Evolutionary conservation across 1,140 invertebrate genomes (phyloP), one percentile per base, ranked within the genome.

Genomic region (Oncopodura yosiiana): DNA sequence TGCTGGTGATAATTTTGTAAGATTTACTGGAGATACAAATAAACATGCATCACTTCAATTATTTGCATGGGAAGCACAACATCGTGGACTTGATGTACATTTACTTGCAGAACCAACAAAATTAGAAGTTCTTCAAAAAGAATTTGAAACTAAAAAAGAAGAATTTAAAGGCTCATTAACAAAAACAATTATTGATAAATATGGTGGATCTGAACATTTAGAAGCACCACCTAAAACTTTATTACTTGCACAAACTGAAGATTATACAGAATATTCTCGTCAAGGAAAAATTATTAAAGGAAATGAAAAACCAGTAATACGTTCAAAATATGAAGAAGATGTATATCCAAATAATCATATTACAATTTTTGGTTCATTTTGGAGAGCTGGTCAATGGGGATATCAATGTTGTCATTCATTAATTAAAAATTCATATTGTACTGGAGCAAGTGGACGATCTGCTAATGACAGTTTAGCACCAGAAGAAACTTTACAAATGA

Each of bases 41-140:
- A 78, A 84, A 49, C 93, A 98, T 69, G 86, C 90, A 3, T 81
- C 81, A 19, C 87, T 90, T 18, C 94, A 98, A 70, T 65, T 96
- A 61, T 99, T 99, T 79, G 94, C 95, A 1, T 99, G 96, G 95
- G 89, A 98, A 67, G 94, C 94, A 0, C 84, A 89, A 67, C 83
- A 89, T 52, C 84, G 85, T 66, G 93, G 92, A 19, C 82, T 97
- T 0, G 94, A 99, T 73, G 89, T 99, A 3, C 92, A 99, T 74
- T 74, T 97, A 24, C 75, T 96, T 49, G 94, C 94, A 12, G 94
- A 99, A 71, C 96, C 95, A 1, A 99, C 96, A 5, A 97, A 97
- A 74, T 70, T 98, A 24, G 94, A 97, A 69, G 68, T 94, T 51
- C 69, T 99, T 12, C 81, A 94, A 65, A 80, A 86, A 52, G 88